These are phyloP conservation scores for Perdita meconis DNA, from an alignment of 2,888 invertebrate genomes.

Conservation along the genomic window DNA sequence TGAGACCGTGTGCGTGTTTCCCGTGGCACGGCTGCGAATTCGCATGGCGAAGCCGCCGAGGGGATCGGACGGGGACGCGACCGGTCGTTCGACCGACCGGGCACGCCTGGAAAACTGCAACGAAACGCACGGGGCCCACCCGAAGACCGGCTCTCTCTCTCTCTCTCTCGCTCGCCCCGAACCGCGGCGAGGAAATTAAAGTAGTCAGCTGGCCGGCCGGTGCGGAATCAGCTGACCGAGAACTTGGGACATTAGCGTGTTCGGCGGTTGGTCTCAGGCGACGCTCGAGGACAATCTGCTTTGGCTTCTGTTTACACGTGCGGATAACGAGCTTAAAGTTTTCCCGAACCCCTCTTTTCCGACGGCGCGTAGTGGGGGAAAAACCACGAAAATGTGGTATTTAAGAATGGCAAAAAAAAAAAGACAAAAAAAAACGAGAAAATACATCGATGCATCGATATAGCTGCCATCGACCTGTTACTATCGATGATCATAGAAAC, in stretches of 20 bases:
- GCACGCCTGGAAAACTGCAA: constrained; percentile 56
- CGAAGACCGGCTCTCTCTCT: too few relatives aligned
- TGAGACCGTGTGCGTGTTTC: constrained; percentile 18
- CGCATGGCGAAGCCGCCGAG: neutral
- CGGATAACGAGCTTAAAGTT: neutral
- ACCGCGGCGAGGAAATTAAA: constrained; percentile 53
- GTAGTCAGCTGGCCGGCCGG: constrained; percentile 65
- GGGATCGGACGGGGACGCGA: neutral
- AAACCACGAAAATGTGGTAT: too few relatives aligned
- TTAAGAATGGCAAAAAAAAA: too few relatives aligned
- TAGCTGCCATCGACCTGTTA: too few relatives aligned
- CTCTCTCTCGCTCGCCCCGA: neutral
- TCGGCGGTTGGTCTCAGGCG: neutral
- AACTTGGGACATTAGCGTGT: constrained; percentile 50
- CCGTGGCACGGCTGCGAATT: constrained; percentile 27
- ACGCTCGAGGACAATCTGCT: neutral
- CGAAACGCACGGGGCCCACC: constrained; percentile 15
- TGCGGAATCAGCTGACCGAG: constrained; percentile 70
- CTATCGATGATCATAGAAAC: too few relatives aligned
- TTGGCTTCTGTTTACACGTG: constrained; percentile 9
- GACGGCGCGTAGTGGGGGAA: too few relatives aligned
- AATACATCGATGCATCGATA: too few relatives aligned
- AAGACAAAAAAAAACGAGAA: too few relatives aligned
- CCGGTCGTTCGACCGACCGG: constrained; percentile 39
- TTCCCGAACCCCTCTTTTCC: neutral